phyloP scores from a whole-genome alignment of 2,888 invertebrate genomes.

The Scrobipalpa atriplicella region DNA sequence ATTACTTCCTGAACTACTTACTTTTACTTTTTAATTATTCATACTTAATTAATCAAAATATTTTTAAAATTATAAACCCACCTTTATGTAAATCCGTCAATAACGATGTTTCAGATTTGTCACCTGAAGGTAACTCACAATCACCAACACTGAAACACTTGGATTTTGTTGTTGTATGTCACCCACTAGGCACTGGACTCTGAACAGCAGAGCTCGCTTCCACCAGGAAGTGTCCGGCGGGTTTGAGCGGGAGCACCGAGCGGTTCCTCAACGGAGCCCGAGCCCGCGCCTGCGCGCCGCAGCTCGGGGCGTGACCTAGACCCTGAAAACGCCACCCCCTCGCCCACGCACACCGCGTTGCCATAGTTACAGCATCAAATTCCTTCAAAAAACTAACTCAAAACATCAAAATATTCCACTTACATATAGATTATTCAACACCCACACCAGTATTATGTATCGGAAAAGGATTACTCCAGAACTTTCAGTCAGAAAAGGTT shows the following conservation, averaged over 20 bases:
- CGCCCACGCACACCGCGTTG: constrained; percentile 67
- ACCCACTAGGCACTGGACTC: constrained; percentile 16
- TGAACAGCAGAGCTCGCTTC: constrained; percentile 40
- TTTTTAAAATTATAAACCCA: not conserved
- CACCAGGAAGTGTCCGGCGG: constrained; percentile 59
- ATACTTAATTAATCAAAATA: not conserved
- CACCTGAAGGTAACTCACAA: not conserved
- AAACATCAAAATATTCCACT: constrained; percentile 32
- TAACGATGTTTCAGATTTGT: not conserved
- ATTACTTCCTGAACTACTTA: not conserved
- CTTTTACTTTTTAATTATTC: not conserved
- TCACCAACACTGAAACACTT: not conserved
- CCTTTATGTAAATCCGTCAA: not conserved
- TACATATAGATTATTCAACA: not conserved
- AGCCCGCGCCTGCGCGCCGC: constrained; percentile 67
- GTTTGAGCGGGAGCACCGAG: constrained; percentile 53
- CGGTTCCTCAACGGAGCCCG: constrained; percentile 53
- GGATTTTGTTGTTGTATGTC: not conserved
- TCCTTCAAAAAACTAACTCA: constrained; percentile 44
- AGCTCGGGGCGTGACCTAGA: constrained; percentile 81
- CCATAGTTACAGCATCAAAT: constrained; percentile 61
- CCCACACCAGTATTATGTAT: not conserved
- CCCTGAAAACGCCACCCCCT: constrained; percentile 78
- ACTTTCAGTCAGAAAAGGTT: constrained; percentile 25
- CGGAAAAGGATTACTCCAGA: not conserved